These are phyloP conservation scores for Deilephila elpenor DNA, from an alignment of 2,888 invertebrate genomes.

Conservation along the genomic window DNA sequence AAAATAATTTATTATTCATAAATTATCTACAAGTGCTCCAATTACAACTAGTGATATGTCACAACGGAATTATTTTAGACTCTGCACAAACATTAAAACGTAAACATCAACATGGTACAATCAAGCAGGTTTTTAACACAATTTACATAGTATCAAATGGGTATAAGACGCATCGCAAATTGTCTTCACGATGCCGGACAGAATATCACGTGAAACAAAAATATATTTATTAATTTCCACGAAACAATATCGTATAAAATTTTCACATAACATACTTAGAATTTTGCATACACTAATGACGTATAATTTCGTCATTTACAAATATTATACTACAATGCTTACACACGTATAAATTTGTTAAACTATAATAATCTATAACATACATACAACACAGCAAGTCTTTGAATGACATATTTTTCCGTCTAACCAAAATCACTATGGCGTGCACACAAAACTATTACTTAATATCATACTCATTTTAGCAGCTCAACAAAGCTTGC, in stretches of 20 bases:
- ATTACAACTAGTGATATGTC: constrained; percentile 63
- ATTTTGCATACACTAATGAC: no score
- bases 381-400: not conserved
- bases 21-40: constrained; percentile 49
- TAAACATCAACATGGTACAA: constrained; percentile 41
- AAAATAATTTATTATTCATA: constrained; percentile 61
- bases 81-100: constrained; percentile 40
- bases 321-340: not conserved
- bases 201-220: not conserved
- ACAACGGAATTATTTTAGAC: constrained; percentile 42
- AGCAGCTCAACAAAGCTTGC: not conserved
- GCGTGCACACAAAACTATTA: not conserved
- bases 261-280: not conserved
- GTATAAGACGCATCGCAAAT: not conserved
- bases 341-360: not conserved
- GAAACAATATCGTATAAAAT: not conserved
- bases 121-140: constrained; percentile 26
- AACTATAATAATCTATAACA: not conserved
- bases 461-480: not conserved
- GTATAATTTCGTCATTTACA: not conserved
- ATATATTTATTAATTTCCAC: no score
- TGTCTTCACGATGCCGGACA: not conserved
- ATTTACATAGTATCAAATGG: not conserved
- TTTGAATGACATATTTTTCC: not conserved
- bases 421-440: not conserved